A percentile compares a stretch with the other conserved stretches of the same genome.
Evolutionary conservation across 2,113 vertebrate genomes (phyloP).

Genomic region (Pao palembangensis): DNA sequence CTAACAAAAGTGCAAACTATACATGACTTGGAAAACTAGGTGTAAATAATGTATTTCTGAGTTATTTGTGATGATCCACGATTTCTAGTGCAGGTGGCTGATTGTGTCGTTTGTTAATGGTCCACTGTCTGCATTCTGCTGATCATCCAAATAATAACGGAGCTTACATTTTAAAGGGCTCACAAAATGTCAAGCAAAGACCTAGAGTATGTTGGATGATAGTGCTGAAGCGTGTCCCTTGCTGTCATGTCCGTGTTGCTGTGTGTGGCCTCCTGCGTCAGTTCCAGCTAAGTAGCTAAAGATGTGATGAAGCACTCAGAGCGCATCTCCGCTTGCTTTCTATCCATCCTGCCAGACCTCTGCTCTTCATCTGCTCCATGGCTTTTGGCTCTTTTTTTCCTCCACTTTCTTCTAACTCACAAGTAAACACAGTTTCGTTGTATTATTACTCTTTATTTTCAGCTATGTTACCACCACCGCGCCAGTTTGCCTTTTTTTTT

Average conservation of each 20-base stretch:
- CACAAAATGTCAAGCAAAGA: neutral
- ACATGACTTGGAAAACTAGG: too few species aligned
- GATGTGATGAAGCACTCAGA: conserved; percentile 33
- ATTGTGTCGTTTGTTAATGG: too few species aligned
- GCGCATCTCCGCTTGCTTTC: conserved; percentile 55
- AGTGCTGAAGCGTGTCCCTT: neutral
- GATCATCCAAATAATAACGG: neutral
- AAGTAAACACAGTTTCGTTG: neutral
- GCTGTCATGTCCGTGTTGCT: conserved; percentile 1
- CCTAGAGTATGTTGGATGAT: neutral
- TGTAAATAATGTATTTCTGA: too few species aligned
- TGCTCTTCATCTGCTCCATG: conserved; percentile 25
- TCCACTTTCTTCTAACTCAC: conserved; percentile 8
- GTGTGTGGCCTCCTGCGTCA: conserved; percentile 1
- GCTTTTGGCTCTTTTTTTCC: conserved; percentile 12
- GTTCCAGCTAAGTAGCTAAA: conserved; percentile 1
- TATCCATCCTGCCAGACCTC: conserved; percentile 32
- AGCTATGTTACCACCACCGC: neutral
- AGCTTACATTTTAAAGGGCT: conserved; percentile 4
- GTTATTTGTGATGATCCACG: too few species aligned
- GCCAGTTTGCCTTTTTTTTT: too few species aligned
- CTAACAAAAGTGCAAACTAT: too few species aligned
- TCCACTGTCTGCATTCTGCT: neutral
- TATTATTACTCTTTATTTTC: neutral
- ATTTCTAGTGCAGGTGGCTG: too few species aligned